Evolutionary conservation across 1,140 invertebrate species (phyloP), one percentile per base, ranked within the genome.

Genomic region (Drosophila asahinai): DNA sequence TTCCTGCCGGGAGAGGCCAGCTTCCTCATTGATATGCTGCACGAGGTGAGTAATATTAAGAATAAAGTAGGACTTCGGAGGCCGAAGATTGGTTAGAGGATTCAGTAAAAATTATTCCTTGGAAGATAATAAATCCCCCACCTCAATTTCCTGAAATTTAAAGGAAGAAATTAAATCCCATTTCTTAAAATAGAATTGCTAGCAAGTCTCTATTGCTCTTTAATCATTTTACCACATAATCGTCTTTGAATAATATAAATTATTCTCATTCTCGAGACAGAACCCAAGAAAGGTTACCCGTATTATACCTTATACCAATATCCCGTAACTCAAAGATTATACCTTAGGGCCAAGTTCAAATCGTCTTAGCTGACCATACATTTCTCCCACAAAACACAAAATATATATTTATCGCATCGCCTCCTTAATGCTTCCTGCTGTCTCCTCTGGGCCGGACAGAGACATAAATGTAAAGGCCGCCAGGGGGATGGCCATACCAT

Each of bases 1-100:
- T 93, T 93, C 52, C 66, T 92, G 60, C 92, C 92, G 0, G 92
- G 92, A 30, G 92, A 93, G 40, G 92, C 91, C n/a, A 90, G 91
- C 7, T 92, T 92, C 72, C 76, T 93, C 19, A 83, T 93, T 49
- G 91, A 93, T 49, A 87, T 93, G 87, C 64, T 93, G 47, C 92
- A 93, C 30, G 91, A 93, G 89, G 92, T 93, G 38, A 83, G 91
- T 36, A 2, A 3, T 2, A 15, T 11, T 11, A 33, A 0, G 0
- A 1, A 9, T 1, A 4, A 12, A 38, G 5, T 2, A 5, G 7
- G 11, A 2, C n/a, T 30, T 25, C 5, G 42, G 15, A 19, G 27
- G 6, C 5, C 27, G 22, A 57, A 38, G 25, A 7, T 11, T 8
- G 1, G 2, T 2, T 6, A 6, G 27, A n/a, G 17, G 30, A 19